A percentile compares a stretch with the other conserved stretches of the same genome.
Evolutionary conservation across 2,113 vertebrate genomes (phyloP).

Genomic region (Myocastor coypus): DNA sequence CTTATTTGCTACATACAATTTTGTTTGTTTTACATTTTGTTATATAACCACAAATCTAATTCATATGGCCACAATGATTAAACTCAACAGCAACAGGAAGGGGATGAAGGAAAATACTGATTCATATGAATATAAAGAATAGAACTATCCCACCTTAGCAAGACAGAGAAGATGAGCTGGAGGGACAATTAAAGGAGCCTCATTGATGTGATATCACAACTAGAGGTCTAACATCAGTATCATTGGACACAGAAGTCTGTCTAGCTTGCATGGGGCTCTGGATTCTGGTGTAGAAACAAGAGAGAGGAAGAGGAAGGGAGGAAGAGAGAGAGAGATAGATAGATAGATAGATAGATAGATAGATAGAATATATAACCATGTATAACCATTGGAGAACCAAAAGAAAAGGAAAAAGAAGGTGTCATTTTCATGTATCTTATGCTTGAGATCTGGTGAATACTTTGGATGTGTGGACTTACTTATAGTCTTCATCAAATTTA

Average conservation of each 20-base stretch:
- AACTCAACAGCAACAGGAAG: not conserved
- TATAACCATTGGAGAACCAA: too few species aligned
- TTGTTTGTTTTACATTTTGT: too few species aligned
- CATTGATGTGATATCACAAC: not conserved
- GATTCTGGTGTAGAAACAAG: too few species aligned
- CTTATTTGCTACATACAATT: too few species aligned
- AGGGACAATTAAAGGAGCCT: not conserved
- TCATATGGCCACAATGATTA: not conserved
- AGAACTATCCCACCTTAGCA: not conserved
- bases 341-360: too few species aligned
- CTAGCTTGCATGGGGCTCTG: too few species aligned
- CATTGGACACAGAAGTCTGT: too few species aligned
- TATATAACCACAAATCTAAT: too few species aligned
- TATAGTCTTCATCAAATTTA: not conserved
- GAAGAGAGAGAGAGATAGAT: too few species aligned
- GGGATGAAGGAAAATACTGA: not conserved
- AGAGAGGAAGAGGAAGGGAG: too few species aligned
- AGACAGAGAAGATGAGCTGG: not conserved
- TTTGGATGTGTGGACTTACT: not conserved
- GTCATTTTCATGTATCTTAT: not conserved
- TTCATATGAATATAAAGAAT: not conserved
- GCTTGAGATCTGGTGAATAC: not conserved
- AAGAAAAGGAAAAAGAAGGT: not conserved
- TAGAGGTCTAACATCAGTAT: not conserved
- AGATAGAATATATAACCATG: too few species aligned